Conservation (phyloP, 2,113 vertebrate genomes). For the Xyrauchen texanus region DNA sequence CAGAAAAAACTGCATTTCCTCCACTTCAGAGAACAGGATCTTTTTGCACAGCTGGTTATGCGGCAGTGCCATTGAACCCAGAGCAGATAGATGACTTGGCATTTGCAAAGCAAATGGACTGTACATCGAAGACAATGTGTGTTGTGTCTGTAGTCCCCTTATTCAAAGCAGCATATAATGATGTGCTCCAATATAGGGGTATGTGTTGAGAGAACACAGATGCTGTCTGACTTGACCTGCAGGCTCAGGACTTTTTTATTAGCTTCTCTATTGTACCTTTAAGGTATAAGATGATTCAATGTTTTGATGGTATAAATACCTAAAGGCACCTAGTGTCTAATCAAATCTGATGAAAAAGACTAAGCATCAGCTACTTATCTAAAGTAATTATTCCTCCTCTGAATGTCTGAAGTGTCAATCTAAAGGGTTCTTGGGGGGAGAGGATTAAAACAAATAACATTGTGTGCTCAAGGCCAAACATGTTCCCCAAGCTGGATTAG, state of each 20-base stretch:
- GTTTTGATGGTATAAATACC: constrained; percentile 10
- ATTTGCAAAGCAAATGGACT: constrained; percentile 59
- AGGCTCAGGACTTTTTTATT: constrained; percentile 9
- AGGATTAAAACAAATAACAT: no score
- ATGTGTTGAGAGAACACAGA: constrained; percentile 11
- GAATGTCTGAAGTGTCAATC: no score
- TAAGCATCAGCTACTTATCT: background rate
- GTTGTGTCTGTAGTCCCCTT: constrained; percentile 42
- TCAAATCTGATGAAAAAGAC: background rate
- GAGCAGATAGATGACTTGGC: constrained; percentile 15
- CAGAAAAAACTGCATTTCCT: constrained; percentile 44
- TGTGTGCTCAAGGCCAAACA: no score
- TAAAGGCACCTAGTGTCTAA: constrained; percentile 9
- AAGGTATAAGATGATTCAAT: constrained; percentile 4
- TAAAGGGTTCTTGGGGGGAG: no score
- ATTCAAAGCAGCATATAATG: constrained; percentile 38
- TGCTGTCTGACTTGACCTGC: constrained; percentile 8
- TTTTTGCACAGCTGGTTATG: background rate
- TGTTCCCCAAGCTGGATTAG: no score
- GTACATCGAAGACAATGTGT: constrained; percentile 38
- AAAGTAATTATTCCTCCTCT: no score
- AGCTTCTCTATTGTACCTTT: constrained; percentile 9
- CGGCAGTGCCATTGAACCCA: background rate
- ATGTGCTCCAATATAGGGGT: constrained; percentile 13
- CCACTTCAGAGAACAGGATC: background rate